These are phyloP conservation scores for Asbolus verrucosus DNA, from an alignment of 1,140 invertebrate species.

Conservation along the genomic window DNA sequence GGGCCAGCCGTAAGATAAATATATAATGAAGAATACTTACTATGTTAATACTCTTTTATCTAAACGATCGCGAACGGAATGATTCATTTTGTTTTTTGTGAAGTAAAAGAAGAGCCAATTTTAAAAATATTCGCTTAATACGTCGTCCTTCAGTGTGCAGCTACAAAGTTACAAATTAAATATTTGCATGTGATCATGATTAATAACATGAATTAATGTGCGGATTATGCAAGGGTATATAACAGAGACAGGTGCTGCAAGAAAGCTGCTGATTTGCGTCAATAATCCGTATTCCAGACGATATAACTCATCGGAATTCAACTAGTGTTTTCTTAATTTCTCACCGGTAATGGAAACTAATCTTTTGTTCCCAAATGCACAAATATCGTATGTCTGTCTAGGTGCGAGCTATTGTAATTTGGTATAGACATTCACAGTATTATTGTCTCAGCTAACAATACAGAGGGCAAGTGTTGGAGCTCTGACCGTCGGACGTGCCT, in stretches of 20 bases:
- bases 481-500: conserved; percentile 42
- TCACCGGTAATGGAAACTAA: conserved; percentile 30
- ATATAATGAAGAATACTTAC: no score
- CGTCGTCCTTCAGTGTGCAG: background rate
- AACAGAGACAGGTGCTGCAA: background rate
- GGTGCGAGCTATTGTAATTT: conserved; percentile 38
- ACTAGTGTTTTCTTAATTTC: conserved; percentile 27
- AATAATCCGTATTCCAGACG: conserved; percentile 18
- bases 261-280: background rate
- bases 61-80: background rate
- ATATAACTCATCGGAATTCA: conserved; percentile 27
- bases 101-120: background rate
- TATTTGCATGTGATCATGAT: no score
- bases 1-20: conserved; percentile 7
- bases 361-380: conserved; percentile 43
- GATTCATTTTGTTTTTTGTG: no score
- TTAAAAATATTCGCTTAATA: no score
- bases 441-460: conserved; percentile 45
- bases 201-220: no score
- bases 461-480: conserved; percentile 43
- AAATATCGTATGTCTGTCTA: conserved; percentile 41
- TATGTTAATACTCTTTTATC: conserved; percentile 19
- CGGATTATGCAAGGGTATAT: background rate
- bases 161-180: no score
- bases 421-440: conserved; percentile 41